Conservation (phyloP, 2,888 invertebrate species). For the Hemithea aestivaria region DNA sequence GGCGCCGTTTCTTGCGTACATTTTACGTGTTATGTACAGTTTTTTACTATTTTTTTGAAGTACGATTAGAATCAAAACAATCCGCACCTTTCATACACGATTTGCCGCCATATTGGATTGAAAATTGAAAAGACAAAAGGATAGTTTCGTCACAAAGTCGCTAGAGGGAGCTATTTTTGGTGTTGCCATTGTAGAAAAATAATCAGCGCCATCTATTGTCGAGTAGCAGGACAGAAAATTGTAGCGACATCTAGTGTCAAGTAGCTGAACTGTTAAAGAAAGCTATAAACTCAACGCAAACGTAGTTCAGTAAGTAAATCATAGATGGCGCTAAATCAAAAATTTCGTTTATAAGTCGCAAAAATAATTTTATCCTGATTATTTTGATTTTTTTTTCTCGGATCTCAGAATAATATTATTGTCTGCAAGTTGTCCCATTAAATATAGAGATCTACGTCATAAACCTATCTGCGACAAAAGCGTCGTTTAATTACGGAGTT, state of each 20-base stretch:
- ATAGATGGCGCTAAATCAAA: too few species aligned
- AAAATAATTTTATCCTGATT: too few species aligned
- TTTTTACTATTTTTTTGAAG: conserved; percentile 46
- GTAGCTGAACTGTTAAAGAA: conserved; percentile 11
- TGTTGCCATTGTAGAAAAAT: conserved; percentile 43
- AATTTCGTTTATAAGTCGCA: too few species aligned
- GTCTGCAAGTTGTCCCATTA: too few species aligned
- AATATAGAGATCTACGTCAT: too few species aligned
- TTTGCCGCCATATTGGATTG: conserved; percentile 78
- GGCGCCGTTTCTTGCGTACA: conserved; percentile 53
- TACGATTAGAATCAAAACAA: conserved; percentile 74
- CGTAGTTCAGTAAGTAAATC: too few species aligned
- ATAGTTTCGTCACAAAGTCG: conserved; percentile 37
- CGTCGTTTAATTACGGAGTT: too few species aligned
- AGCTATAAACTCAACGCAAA: neutral
- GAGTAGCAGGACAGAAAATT: too few species aligned
- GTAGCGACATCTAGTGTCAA: conserved; percentile 30
- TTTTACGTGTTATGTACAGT: conserved; percentile 45
- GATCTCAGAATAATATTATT: too few species aligned
- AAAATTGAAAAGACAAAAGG: conserved; percentile 72
- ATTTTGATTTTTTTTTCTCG: too few species aligned
- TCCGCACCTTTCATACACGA: conserved; percentile 72
- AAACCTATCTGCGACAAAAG: too few species aligned
- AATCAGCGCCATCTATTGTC: conserved; percentile 26
- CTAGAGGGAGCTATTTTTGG: conserved; percentile 43